Base-by-base conservation (phyloP, 2,888 invertebrate genomes). In the Muschampia plurimacula region DNA sequence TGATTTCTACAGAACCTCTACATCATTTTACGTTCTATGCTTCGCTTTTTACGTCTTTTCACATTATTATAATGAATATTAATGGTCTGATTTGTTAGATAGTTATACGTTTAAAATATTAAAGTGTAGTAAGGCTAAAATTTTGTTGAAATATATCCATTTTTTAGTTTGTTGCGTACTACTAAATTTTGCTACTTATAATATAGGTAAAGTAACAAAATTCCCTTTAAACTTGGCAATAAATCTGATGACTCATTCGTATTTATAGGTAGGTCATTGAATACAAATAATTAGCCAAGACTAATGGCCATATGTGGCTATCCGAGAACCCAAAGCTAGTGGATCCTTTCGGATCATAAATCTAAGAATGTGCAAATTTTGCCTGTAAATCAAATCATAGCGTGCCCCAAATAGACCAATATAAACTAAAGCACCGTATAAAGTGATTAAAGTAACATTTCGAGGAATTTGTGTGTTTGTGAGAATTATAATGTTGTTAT, bases 381-480 rank as follows among this genome's bases (percentile, higher is more conserved):
- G 77, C 75, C 77, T 75, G 81, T 92, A 90, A 91, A 92, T 92
- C 89, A 91, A 83, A 84, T 78, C 77, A 78, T 83, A 83, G 83
- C 81, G 81, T 84, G 85, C 82, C 83, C 83, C 82, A 86, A 87
- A 89, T 87, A 86, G 83, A 84, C 86, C 85, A 85, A 88, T 88
- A 85, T 84, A 82, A 88, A 87, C 86, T 87, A 86, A 85, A 81
- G 81, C 84, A 87, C 84, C 88, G 89, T 88, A 86, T 89, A 86
- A 92, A 93, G 92, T 89, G 83, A 92, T 93, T 91, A 93, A 93
- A 93, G 90, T 91, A 84, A 88, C 91, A 91, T 93, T 92, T 92
- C 84, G 84, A 84, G 84, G 84, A 86, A 82, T 83, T 86, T 83
- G 83, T 80, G 82, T 77, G 78, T 83, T 86, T 78, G 75, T 77